These are phyloP conservation scores for Hippocampus comes DNA, from an alignment of 2,113 vertebrate genomes.

Conservation along the genomic window DNA sequence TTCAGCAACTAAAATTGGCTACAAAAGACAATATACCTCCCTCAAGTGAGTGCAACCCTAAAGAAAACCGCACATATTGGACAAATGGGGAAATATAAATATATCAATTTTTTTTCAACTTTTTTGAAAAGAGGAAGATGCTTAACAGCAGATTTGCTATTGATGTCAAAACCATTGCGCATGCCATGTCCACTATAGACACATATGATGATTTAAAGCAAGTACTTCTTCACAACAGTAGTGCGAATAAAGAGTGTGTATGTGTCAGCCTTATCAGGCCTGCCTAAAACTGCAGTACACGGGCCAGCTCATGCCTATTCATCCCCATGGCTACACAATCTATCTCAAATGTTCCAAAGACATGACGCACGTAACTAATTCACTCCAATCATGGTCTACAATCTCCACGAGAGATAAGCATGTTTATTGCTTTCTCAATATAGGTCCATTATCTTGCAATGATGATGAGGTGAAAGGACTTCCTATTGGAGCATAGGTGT, in stretches of 20 bases:
- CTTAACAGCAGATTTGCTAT: neutral
- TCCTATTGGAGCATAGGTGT: neutral
- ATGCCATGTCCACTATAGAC: too few species aligned
- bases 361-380: constrained; percentile 16
- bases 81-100: neutral
- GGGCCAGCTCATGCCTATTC: neutral
- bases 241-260: neutral
- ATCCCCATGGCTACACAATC: constrained; percentile 11
- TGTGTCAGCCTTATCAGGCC: neutral
- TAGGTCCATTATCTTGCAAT: constrained; percentile 20
- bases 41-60: too few species aligned
- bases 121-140: neutral
- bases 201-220: neutral
- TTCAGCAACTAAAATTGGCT: too few species aligned
- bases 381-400: constrained; percentile 3
- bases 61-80: neutral
- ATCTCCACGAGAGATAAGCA: constrained; percentile 27
- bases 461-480: neutral
- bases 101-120: too few species aligned
- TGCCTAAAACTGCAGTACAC: neutral
- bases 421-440: constrained; percentile 39
- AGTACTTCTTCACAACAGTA: neutral
- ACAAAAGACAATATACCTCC: too few species aligned
- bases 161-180: neutral
- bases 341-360: neutral